Base-by-base conservation (phyloP, 2,113 vertebrate genomes). In the Notothenia coriiceps region DNA sequence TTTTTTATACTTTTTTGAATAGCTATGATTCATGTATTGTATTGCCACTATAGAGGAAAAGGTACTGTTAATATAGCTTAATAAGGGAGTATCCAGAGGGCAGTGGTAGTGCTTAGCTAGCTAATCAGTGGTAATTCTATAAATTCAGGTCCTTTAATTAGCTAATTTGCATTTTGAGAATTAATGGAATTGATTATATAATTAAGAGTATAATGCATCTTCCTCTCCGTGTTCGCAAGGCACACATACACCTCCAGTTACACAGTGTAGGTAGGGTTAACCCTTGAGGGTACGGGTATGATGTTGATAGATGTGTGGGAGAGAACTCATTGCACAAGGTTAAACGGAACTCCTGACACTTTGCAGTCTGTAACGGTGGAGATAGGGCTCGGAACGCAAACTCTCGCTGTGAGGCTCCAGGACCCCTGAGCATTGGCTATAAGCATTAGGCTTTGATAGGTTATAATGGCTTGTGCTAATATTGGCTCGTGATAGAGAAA, bases 161-260 rank as follows among this genome's bases (percentile, higher is more conserved):
- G 83, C 87, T 93, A 72, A 95, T 95, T 95, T 93, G 85, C 93
- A 95, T 95, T 94, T 94, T 89, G 74, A 83, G 84, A 94, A 93
- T 94, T 90, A 92, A 94, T 93, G 86, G 92, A 92, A 94, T 95
- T 94, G 91, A 95, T 95, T 94, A 85, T 92, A 90, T 92, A 91
- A 94, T 94, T 95, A 95, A 89, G 70, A 79, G 73, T 13, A 72
- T 82, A 88, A 94, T 92, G 89, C 86, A 89, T 94, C 92, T 90
- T 90, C 84, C 84, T 93, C 87, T 88, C 75, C 64, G 71, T 83
- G 50, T 76, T 61, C 54, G 60, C 7, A 40, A 46, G 54, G 33
- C 64, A 29, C 70, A 60, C 64, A 33, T 47, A 43, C 52, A 46
- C 14, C 20, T 13, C 44, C 46, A 62, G 54, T 76, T 64, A 50